Evolutionary conservation across 1,140 invertebrate genomes (phyloP), one percentile per base, ranked within the genome.

Genomic region (Bombus haemorrhoidalis): DNA sequence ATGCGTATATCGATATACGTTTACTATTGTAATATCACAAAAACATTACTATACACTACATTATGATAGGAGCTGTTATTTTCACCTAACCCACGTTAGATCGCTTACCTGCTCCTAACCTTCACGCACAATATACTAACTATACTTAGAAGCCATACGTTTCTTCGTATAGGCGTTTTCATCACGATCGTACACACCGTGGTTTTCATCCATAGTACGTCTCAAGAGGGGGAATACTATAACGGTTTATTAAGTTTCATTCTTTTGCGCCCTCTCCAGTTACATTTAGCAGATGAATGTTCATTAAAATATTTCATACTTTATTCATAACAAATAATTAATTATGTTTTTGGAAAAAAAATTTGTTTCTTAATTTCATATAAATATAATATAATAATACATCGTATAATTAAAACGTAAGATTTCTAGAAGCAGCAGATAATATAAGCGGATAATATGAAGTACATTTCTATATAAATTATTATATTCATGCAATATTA

Each of bases 31-130:
- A 57, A 53, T 79, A 74, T 77, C 86, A 84, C 82, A 85, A 86
- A 25, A 76, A 80, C 76, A 80, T 80, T 80, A 72, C 71, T 78
- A 78, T 25, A 79, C 39, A 64, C 76, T 79, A 84, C 83, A 84
- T 84, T 80, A 68, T 84, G 41, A 84, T 66, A 72, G 76, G 76
- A 80, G 83, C n/a, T 71, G 83, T 64, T 84, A 79, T 79, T 80
- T 80, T 79, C 83, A 72, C 76, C 76, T 72, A 80, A 84, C 83
- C 83, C 75, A 84, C 75, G 83, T 84, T 84, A 64, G 76, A 80
- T 84, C 53, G 1, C 41, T 72, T 37, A 84, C 79, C 76, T 80
- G 25, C 76, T 80, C 83, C 83, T 84, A 84, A 84, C 83, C 83
- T 84, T 80, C 68, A 32, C 66, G 15, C 76, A 72, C 76, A 62